Base-by-base conservation (phyloP, 2,888 invertebrate genomes). In the Norana najaformis region DNA sequence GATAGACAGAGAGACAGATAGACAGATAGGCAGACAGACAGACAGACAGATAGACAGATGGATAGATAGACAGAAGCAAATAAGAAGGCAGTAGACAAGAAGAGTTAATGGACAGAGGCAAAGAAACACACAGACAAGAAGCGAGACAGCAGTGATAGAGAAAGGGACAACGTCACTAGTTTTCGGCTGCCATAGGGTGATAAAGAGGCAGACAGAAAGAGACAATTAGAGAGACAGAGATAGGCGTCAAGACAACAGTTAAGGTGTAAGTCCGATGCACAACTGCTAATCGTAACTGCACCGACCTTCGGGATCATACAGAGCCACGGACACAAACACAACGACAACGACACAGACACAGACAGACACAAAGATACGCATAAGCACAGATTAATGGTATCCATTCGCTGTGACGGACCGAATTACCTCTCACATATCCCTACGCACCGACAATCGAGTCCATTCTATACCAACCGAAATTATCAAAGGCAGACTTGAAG, bases 381-480 rank as follows among this genome's bases (percentile, higher is more conserved):
- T 1, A 69, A 69, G n/a, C 69, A 69, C 69, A 30, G 30, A 69
- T 69, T 69, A 69, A 69, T 69, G 0, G 69, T 69, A 69, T 69
- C 69, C 69, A 30, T 69, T n/a, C 69, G 69, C 69, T 8, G 14
- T 8, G 1, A 1, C 47, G 47, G 18, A 69, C 69, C 69, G 69
- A 30, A 69, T 69, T 16, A 69, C 69, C 69, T 69, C 69, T n/a
- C 16, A 16, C 13, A 18, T 41, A 41, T 13, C 18, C 41, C 41
- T 41, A n/a, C 69, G 69, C 69, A 69, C n/a, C 69, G 69, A n/a
- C 30, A 69, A 69, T 69, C 69, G 69, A 69, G 69, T 69, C 69
- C 69, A n/a, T 23, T 23, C 41, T 41, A 41, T 18, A 41, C 16
- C 53, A 30, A 0, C 53, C 4, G 53, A 53, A 53, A 53, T 53